phyloP scores from a whole-genome alignment of 2,888 invertebrate species.

The Trichogramma evanescens region DNA sequence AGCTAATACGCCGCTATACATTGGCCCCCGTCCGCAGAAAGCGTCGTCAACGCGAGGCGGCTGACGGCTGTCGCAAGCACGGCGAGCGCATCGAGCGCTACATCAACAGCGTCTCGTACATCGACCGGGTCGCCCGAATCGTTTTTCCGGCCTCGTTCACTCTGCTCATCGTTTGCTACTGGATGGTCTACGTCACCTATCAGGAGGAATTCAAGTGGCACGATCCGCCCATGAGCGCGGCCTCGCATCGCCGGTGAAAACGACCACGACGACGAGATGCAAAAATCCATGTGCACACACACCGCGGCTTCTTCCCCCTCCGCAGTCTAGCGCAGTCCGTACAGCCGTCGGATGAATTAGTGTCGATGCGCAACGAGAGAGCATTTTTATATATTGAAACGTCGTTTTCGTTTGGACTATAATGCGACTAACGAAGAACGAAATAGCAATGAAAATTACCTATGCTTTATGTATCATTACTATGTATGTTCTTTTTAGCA shows the following conservation, averaged over 20 bases:
- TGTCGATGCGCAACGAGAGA: no score
- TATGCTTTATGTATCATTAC: no score
- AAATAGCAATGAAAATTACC: no score
- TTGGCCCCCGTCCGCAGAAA: conserved; percentile 44
- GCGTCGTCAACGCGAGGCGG: conserved; percentile 67
- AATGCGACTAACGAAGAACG: no score
- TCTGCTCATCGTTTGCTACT: conserved; percentile 80
- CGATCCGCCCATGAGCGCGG: conserved; percentile 55
- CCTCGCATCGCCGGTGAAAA: conserved; percentile 8
- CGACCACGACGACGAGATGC: background rate
- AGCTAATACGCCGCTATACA: no score
- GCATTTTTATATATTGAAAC: no score
- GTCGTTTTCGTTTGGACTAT: no score
- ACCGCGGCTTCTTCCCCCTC: no score
- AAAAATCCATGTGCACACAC: no score
- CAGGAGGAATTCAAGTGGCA: conserved; percentile 71
- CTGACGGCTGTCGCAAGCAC: conserved; percentile 40
- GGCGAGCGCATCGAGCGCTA: conserved; percentile 53
- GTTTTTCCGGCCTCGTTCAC: conserved; percentile 82
- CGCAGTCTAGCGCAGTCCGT: no score
- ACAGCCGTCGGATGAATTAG: no score
- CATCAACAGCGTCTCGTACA: conserved; percentile 80
- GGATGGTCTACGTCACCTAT: conserved; percentile 76
- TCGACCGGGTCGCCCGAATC: conserved; percentile 73
- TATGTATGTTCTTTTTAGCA: no score